Base-by-base conservation (phyloP, 2,888 invertebrate species). In the Salticus scenicus region DNA sequence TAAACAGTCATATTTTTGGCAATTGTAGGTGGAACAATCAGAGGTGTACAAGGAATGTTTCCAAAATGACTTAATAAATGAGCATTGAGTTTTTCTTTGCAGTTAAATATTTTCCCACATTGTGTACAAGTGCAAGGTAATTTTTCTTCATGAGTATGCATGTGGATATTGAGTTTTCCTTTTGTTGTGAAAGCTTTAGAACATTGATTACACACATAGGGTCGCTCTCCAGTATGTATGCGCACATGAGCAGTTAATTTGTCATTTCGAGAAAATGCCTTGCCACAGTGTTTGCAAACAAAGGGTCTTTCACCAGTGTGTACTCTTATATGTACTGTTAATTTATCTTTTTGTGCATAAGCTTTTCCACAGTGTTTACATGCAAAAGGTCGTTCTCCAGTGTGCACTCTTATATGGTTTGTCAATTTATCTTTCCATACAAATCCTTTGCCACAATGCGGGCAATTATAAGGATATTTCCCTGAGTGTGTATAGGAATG, bases 231-330 rank as follows among this genome's bases (percentile, higher is more conserved):
- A 10, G 83, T 84, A 30, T 84, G 83, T 33, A 84, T 84, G 17
- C 83, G 83, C 30, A 84, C 67, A 42, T 84, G 83, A 42, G 83
- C 83, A 12, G 83, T 84, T 2, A 84, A 71, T 69, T 84, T 84
- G 31, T 84, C 83, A 63, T 84, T 84, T 2, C 83, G 64, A 7
- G 83, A 77, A 77, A 84, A 84, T 7, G 83, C 83, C 73, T 84
- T 84, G n/a, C 83, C 83, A 41, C 83, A 84, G 57, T 84, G 83
- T 30, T 84, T 84, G 73, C 83, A 84, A 47, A 77, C 83, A 73
- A 84, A 84, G n/a, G 83, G 83, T 14, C 83, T 72, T 41, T 84
- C 83, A 12, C 83, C 83, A 57, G 83, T 84, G n/a, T 84, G 83
- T n/a, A 76, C 71, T 7, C 83, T 33, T 14, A 84, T 77, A 31